Evolutionary conservation across 2,113 vertebrate species (phyloP), one percentile per base, ranked within the genome.

Genomic region (Carassius carassius): DNA sequence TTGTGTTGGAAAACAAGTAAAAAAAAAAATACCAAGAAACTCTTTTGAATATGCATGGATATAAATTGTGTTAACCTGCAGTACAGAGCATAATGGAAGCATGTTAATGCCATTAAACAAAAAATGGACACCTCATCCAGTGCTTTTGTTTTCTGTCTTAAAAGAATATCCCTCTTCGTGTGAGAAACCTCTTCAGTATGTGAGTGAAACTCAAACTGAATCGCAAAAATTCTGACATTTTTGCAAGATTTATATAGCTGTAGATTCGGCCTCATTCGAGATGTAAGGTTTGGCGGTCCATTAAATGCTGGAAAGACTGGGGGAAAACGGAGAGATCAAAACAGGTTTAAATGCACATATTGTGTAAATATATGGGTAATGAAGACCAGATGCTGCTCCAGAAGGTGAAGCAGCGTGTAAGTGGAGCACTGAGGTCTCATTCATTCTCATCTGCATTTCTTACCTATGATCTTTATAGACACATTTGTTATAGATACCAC

Each of bases 201-300:
- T 41, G 41, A 9, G 41, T 41, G 41, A 41, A 41, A 41, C 41
- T 41, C 35, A 3, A 37, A 37, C 35, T 37, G 35, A 37, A 5
- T 37, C 4, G 35, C 35, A 37, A 37, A 37, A 37, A 4, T 41
- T 41, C 41, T 8, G 41, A 41, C 41, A 41, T 41, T 41, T 41
- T 41, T 41, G 41, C 41, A 85, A 86, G 84, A 84, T 88, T 37
- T 37, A 37, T 65, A 87, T 78, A 80, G 78, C 56, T 72, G 79
- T 60, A 60, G 82, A 72, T 69, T 78, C 60, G 78, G 79, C 78
- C 67, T 62, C 78, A 32, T 25, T 67, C 84, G 70, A 88, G 85
- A 90, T 79, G 85, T 85, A 86, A 89, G 86, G 62, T 78, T 87
- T 91, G 87, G 89, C 87, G 81, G 86, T 78, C 81, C 81, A 77